Conservation (phyloP, 2,797 vertebrate species). For the Vultur gryphus region DNA sequence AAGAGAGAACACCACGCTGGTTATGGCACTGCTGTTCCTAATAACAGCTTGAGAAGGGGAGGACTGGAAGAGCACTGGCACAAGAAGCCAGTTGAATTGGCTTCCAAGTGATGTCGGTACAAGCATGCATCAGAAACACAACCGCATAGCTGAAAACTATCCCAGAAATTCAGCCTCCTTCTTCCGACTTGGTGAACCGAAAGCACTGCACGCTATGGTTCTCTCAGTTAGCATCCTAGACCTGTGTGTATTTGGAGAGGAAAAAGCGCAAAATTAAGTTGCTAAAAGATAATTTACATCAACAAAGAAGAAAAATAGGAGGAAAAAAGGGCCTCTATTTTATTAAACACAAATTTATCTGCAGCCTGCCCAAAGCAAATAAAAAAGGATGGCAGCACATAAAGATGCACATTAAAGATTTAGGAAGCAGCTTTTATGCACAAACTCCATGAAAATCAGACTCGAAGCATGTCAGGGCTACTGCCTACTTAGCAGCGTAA, state of each 20-base stretch:
- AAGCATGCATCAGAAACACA: not conserved
- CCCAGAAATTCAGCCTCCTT: not conserved
- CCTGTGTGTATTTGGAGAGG: not conserved
- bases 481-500: not conserved
- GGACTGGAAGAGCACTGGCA: not conserved
- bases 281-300: not conserved
- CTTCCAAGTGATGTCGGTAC: not conserved
- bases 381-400: not conserved
- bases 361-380: not conserved
- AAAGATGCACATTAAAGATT: not conserved
- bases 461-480: not conserved
- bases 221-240: not conserved
- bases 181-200: not conserved
- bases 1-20: not conserved
- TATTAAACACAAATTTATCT: not conserved
- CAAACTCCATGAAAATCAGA: not conserved
- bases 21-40: not conserved
- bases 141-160: not conserved
- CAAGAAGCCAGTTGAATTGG: not conserved
- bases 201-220: not conserved
- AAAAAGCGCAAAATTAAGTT: not conserved
- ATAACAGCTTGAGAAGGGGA: not conserved
- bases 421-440: not conserved
- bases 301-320: not conserved
- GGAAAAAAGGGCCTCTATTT: not conserved